These are phyloP conservation scores for Megatriorchis doriae DNA, from an alignment of 2,113 vertebrate species.

Conservation along the genomic window DNA sequence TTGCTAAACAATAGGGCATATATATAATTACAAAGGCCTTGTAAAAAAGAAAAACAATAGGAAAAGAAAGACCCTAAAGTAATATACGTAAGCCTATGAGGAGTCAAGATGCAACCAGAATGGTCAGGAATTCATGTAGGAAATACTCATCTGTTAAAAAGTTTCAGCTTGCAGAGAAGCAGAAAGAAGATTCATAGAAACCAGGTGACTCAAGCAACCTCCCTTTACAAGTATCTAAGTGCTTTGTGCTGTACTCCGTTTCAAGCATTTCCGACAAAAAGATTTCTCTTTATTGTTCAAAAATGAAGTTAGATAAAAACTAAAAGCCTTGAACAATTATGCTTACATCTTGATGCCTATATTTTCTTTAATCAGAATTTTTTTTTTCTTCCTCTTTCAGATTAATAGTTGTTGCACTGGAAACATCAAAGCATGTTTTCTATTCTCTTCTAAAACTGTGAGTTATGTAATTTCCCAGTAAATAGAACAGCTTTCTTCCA, in stretches of 20 bases:
- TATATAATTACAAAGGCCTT: background rate
- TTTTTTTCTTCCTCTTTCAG: background rate
- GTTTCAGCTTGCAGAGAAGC: background rate
- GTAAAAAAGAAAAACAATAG: background rate
- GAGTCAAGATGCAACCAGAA: background rate
- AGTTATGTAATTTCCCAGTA: background rate
- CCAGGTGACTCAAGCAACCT: background rate
- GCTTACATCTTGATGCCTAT: background rate
- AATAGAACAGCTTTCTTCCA: background rate
- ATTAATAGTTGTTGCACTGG: background rate
- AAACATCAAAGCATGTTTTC: background rate
- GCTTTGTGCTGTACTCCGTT: background rate
- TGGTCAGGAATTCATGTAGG: background rate
- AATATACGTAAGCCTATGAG: background rate
- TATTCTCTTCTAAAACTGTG: background rate
- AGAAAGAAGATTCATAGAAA: background rate
- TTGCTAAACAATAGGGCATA: background rate
- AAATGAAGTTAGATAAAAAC: background rate
- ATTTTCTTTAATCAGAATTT: background rate
- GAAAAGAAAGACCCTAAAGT: background rate
- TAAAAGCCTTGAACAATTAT: background rate
- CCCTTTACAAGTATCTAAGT: background rate
- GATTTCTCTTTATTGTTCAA: background rate
- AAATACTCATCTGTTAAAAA: background rate
- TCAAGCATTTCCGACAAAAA: background rate